Evolutionary conservation across 1,140 invertebrate genomes (phyloP), one percentile per base, ranked within the genome.

Genomic region (Andrena cerasifolii): DNA sequence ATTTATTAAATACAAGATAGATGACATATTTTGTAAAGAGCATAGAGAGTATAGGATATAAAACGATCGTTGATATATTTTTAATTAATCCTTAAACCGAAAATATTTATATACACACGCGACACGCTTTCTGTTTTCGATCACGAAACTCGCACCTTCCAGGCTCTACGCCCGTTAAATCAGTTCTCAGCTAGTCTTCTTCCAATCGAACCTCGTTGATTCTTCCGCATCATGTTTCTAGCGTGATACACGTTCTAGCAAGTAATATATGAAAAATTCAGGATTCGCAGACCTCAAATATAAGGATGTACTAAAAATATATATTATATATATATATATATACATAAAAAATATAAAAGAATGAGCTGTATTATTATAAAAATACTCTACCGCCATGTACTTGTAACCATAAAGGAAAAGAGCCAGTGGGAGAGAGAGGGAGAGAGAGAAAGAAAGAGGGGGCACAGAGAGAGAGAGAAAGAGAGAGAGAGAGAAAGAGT

Each of bases 211-310:
- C 31, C 18, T 76, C 36, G 43, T 56, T n/a, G 21, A 49, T 58
- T 68, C 47, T 73, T 73, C 49, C 56, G 71, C 71, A 71, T 86
- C 77, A 61, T 84, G 24, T 84, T 61, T 86, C 65, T 87, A 77
- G 54, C 74, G 49, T 76, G 31, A 67, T 58, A 80, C n/a, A n/a
- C 79, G 79, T 82, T 78, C 76, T 86, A 88, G 81, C 66, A 80
- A 78, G 40, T 87, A 89, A 90, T 66, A 90, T 66, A 86, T 75
- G 82, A 87, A 85, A 83, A 88, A 91, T 92, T 91, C 91, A 91
- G 90, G 90, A 91, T 90, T 90, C 78, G 84, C 88, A 91, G 91
- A 92, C 91, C 91, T 92, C 90, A 92, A 86, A 78, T 88, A 88
- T 90, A 89, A 88, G 78, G 73, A 85, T 89, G 86, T 81, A 84